Evolutionary conservation across 2,797 vertebrate genomes (phyloP).

Genomic region (Eospalax fontanierii): DNA sequence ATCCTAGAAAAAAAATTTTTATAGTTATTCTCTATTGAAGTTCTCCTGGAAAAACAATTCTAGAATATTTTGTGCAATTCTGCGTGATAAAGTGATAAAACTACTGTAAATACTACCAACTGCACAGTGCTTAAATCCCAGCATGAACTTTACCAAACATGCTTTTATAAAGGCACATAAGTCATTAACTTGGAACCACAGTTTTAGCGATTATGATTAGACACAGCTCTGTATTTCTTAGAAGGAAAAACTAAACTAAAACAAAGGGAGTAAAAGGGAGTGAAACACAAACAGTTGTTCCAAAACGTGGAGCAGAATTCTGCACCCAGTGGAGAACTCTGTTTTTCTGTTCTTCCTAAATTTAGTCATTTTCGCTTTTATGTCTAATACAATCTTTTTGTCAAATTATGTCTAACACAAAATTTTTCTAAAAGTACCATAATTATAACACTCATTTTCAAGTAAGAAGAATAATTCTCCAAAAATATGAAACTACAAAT

Average conservation of each 20-base stretch:
- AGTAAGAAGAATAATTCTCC: neutral
- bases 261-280: constrained; percentile 23
- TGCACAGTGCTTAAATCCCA: neutral
- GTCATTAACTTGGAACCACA: constrained; percentile 43
- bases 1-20: constrained; percentile 92
- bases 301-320: neutral
- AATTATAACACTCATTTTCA: neutral
- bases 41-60: constrained; percentile 65
- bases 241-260: constrained; percentile 31
- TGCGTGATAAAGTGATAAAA: constrained; percentile 60
- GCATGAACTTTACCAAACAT: neutral
- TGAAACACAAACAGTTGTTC: neutral
- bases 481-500: neutral
- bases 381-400: neutral
- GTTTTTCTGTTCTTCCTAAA: constrained; percentile 37
- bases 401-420: neutral
- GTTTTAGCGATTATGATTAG: constrained; percentile 24
- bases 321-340: neutral
- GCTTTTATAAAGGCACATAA: neutral
- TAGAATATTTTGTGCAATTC: constrained; percentile 61
- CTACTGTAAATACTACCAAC: constrained; percentile 62
- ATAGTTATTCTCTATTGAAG: constrained; percentile 42
- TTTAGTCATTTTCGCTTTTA: constrained; percentile 22
- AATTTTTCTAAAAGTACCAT: constrained; percentile 12
- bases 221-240: neutral